Evolutionary conservation across 2,888 invertebrate genomes (phyloP).

Genomic region (Melangyna quadrimaculata): DNA sequence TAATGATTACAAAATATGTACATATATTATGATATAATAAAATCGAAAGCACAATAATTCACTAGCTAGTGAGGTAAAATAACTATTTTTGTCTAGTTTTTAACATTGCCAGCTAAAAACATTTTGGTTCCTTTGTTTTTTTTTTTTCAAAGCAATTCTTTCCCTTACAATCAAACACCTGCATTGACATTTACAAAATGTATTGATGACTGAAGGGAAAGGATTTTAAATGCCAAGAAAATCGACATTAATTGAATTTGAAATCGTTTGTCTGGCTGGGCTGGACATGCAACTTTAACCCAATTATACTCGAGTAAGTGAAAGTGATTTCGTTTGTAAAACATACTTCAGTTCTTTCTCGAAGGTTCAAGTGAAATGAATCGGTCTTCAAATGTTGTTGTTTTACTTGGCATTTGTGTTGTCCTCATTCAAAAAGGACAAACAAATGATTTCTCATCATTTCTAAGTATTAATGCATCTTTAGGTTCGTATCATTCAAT

Average conservation of each 20-base stretch:
- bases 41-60: too few species aligned
- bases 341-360: conserved; percentile 10
- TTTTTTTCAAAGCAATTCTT: background rate
- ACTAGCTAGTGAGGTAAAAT: too few species aligned
- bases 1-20: too few species aligned
- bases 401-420: background rate
- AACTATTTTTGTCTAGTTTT: too few species aligned
- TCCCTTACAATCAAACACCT: conserved; percentile 1
- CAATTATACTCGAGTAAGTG: background rate
- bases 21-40: too few species aligned
- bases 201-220: background rate
- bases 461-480: conserved; percentile 88
- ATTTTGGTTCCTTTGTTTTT: background rate
- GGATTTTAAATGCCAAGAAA: conserved; percentile 50
- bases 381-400: background rate
- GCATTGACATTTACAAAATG: conserved; percentile 37
- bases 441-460: conserved; percentile 86
- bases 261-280: conserved; percentile 25
- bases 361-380: conserved; percentile 47
- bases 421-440: conserved; percentile 10
- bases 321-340: background rate
- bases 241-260: conserved; percentile 53
- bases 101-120: too few species aligned
- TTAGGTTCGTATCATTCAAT: conserved; percentile 83
- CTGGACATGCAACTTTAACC: conserved; percentile 46